phyloP scores from a whole-genome alignment of 2,113 vertebrate species.

The Proterorhinus semilunaris region DNA sequence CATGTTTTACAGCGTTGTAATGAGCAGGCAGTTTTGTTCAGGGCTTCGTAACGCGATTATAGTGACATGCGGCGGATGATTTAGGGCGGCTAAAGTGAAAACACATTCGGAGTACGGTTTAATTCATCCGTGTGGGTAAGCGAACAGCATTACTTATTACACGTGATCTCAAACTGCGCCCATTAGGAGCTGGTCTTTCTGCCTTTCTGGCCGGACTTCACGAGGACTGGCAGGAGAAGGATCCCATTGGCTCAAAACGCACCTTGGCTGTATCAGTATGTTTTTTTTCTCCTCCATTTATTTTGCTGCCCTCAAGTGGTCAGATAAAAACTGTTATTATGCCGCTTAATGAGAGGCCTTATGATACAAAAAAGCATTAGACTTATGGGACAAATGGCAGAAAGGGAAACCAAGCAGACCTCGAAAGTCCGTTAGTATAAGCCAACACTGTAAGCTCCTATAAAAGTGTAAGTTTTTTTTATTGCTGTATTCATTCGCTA shows the following conservation, averaged over 20 bases:
- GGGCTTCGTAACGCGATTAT: neutral
- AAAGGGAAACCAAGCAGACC: neutral
- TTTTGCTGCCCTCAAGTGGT: neutral
- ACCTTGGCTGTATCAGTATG: neutral
- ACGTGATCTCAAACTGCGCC: neutral
- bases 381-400: neutral
- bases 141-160: neutral
- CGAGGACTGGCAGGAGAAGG: neutral
- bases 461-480: no score
- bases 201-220: neutral
- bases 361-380: neutral
- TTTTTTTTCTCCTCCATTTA: neutral
- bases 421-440: neutral
- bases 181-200: neutral
- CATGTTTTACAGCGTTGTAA: conserved; percentile 22
- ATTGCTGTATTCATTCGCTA: no score
- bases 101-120: neutral
- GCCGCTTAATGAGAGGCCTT: neutral
- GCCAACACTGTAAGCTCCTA: no score
- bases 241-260: neutral
- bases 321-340: neutral
- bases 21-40: conserved; percentile 15
- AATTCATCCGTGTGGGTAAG: neutral
- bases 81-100: neutral
- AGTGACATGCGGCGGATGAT: neutral